Evolutionary conservation across 1,140 invertebrate genomes (phyloP), one percentile per base, ranked within the genome.

Genomic region (Drosophila serrata): DNA sequence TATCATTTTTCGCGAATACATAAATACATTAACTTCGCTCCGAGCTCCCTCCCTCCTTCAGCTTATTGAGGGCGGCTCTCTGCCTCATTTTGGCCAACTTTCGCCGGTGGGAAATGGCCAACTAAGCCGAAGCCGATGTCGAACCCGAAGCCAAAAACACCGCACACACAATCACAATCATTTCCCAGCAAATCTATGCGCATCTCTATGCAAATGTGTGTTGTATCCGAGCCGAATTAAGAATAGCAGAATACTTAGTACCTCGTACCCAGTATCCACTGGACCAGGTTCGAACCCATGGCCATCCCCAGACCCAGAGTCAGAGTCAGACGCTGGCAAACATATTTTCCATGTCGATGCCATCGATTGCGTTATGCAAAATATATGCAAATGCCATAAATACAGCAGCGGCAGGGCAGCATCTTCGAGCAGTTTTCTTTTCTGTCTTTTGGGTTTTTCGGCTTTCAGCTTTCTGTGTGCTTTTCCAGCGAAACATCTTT

Each of bases 321-420:
- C 43, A 45, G 27, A 31, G 27, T 17, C 49, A 53, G n/a, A 57
- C 67, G 48, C 31, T 69, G 42, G 53, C 39, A 90, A 90, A 91
- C 90, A 91, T 91, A 91, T 91, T 91, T 91, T 91, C 84, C 90
- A 91, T 91, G 90, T 91, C 90, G 90, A 91, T 91, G 86, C 75
- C 81, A 91, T 91, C 90, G 90, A 91, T 91, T 91, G 90, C 90
- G 90, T 91, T 91, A 91, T 91, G 90, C 90, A 91, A 91, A 91
- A 91, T 91, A 91, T 90, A 90, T 91, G 90, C 90, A 91, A 91
- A 91, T 91, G 81, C 90, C 88, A 91, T 91, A 91, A 90, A 90
- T 90, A 90, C 85, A 75, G 68, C 67, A 73, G 55, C 68, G 56
- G 75, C 39, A 72, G 43, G 67, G 35, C 58, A 59, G 70, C 65